phyloP scores from a whole-genome alignment of 2,797 vertebrate species.

The Anomalospiza imberbis region DNA sequence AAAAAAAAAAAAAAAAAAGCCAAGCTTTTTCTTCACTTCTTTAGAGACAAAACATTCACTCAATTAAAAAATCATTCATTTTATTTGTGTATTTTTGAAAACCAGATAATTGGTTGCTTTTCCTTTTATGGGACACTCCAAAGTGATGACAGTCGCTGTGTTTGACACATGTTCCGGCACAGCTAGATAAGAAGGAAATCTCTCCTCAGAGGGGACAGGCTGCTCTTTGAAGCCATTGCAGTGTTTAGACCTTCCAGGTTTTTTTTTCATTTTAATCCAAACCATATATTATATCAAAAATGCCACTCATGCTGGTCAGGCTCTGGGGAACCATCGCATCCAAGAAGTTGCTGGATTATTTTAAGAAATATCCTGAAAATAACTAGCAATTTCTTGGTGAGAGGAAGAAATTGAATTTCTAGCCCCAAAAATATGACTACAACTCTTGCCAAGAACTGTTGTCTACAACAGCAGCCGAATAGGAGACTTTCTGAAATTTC shows the following conservation, averaged over 20 bases:
- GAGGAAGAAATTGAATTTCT: not conserved
- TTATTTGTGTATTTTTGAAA: slow-evolving; percentile 28
- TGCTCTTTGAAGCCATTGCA: slow-evolving; percentile 36
- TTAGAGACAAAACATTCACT: slow-evolving; percentile 2
- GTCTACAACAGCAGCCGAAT: not conserved
- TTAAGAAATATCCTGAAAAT: not conserved
- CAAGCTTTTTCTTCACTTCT: not conserved
- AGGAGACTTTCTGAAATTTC: not conserved
- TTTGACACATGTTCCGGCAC: slow-evolving; percentile 33
- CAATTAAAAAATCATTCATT: slow-evolving; percentile 6
- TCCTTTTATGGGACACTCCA: slow-evolving; percentile 29
- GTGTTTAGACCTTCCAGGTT: not conserved
- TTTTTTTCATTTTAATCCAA: not conserved
- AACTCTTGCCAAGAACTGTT: not conserved
- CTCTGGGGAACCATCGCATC: not conserved
- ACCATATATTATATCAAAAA: not conserved
- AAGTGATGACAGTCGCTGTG: slow-evolving; percentile 5
- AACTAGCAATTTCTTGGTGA: not conserved
- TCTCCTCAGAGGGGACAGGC: not conserved
- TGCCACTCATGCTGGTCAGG: not conserved
- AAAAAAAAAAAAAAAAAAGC: no score
- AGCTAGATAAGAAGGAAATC: slow-evolving; percentile 43
- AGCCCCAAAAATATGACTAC: not conserved
- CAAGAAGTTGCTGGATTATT: not conserved
- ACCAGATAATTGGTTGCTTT: not conserved